These are phyloP conservation scores for Terrapene triunguis DNA, from an alignment of 2,113 vertebrate species.

Conservation along the genomic window DNA sequence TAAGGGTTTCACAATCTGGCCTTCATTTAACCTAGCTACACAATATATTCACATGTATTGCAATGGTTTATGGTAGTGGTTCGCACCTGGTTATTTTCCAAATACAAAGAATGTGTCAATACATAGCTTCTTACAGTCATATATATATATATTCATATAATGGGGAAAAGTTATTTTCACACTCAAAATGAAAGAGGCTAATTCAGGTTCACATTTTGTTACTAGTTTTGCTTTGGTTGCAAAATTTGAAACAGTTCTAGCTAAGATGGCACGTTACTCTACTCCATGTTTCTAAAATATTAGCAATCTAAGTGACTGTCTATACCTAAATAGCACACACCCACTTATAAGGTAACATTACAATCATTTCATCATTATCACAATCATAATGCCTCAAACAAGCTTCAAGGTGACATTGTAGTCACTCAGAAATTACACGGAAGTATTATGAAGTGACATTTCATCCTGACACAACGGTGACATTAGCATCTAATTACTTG, in stretches of 20 bases:
- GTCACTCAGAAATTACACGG: conserved; percentile 55
- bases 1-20: background rate
- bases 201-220: background rate
- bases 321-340: background rate
- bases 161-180: background rate
- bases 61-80: background rate
- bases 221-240: background rate
- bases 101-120: background rate
- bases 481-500: conserved; percentile 71
- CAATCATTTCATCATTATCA: background rate
- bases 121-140: background rate
- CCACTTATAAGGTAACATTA: background rate
- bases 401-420: conserved; percentile 39
- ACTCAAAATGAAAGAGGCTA: background rate
- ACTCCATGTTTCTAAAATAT: background rate
- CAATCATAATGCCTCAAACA: background rate
- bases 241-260: background rate
- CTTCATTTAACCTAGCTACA: background rate
- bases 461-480: conserved; percentile 64
- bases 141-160: no score
- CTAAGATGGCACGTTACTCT: fast-evolving
- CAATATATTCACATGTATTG: background rate
- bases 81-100: background rate
- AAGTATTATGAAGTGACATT: conserved; percentile 53
- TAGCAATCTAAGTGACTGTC: fast-evolving